A percentile compares a stretch with the other conserved stretches of the same genome.
phyloP scores from a whole-genome alignment of 2,113 vertebrate genomes.

The Paratilapia polleni region DNA sequence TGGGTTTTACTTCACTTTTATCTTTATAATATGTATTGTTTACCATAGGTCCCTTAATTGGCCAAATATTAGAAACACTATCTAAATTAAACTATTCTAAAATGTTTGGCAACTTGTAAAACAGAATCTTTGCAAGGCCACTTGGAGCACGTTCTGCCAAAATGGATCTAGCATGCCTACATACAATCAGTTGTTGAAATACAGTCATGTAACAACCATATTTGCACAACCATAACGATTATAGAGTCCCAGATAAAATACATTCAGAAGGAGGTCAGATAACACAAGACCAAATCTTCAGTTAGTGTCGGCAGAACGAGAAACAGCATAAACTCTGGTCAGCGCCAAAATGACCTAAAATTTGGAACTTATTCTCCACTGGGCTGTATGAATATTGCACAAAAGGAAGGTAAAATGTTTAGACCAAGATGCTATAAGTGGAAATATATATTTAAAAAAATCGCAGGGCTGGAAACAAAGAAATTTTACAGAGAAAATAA shows the following conservation, averaged over 20 bases:
- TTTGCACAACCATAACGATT: constrained; percentile 51
- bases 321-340: constrained; percentile 22
- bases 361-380: constrained; percentile 29
- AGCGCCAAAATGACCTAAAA: constrained; percentile 17
- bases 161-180: constrained; percentile 79
- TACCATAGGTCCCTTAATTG: constrained; percentile 5
- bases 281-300: constrained; percentile 39
- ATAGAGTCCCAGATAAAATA: constrained; percentile 63
- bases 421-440: neutral
- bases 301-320: constrained; percentile 48
- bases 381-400: constrained; percentile 24
- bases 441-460: neutral
- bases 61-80: constrained; percentile 50
- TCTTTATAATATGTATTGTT: neutral
- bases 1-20: constrained; percentile 1
- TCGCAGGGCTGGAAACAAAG: neutral
- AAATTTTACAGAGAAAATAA: constrained; percentile 3
- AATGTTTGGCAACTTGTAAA: constrained; percentile 59
- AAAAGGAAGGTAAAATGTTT: neutral
- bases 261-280: constrained; percentile 68
- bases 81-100: constrained; percentile 36
- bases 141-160: constrained; percentile 75
- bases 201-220: constrained; percentile 57
- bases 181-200: constrained; percentile 69
- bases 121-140: constrained; percentile 78